phyloP scores from a whole-genome alignment of 92 coral and sea anemone species.

The Galaxea fascicularis region DNA sequence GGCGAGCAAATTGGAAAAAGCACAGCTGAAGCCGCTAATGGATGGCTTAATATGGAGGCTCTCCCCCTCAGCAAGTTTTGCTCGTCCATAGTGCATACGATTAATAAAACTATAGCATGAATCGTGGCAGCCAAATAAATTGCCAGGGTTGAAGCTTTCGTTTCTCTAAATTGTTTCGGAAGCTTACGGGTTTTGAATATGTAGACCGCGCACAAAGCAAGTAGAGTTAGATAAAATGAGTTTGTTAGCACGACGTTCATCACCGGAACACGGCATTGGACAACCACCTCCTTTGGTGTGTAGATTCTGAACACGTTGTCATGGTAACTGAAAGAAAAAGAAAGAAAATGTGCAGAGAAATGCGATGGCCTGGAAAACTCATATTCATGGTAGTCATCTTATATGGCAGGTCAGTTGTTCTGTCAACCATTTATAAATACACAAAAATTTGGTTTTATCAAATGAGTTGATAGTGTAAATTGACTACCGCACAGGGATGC shows the following conservation, averaged over 20 bases:
- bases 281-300: slow-evolving; percentile 39
- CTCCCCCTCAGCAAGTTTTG: slow-evolving; percentile 35
- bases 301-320: slow-evolving; percentile 38
- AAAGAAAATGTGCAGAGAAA: too few relatives aligned
- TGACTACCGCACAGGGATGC: too few relatives aligned
- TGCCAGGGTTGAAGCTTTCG: slow-evolving; percentile 36
- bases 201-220: slow-evolving; percentile 47
- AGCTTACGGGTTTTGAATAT: slow-evolving; percentile 59
- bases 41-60: slow-evolving; percentile 24
- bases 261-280: slow-evolving; percentile 22
- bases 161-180: slow-evolving; percentile 52
- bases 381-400: too few relatives aligned
- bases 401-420: too few relatives aligned
- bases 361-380: too few relatives aligned
- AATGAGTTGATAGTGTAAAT: too few relatives aligned
- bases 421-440: too few relatives aligned
- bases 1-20: slow-evolving; percentile 37
- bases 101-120: slow-evolving; percentile 24
- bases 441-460: too few relatives aligned
- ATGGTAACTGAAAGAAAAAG: slow-evolving; percentile 23
- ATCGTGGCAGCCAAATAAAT: slow-evolving; percentile 47
- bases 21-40: slow-evolving; percentile 30
- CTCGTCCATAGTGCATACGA: slow-evolving; percentile 4
- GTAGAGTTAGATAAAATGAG: slow-evolving; percentile 20
- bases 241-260: slow-evolving; percentile 22